Evolutionary conservation across 2,113 vertebrate species (phyloP), one percentile per base, ranked within the genome.

Genomic region (Abramis brama): DNA sequence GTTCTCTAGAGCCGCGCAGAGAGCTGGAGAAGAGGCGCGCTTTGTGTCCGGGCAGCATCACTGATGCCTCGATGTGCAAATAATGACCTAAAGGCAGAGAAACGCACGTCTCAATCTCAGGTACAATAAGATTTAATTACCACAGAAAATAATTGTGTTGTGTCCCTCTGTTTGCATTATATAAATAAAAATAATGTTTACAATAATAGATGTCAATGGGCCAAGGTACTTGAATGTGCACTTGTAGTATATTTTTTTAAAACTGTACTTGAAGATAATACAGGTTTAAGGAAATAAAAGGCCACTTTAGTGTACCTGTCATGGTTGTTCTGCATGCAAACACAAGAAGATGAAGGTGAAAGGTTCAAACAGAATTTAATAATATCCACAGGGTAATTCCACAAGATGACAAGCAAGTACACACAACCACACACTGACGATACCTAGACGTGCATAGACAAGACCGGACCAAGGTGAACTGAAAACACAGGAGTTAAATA

Each of bases 31-130:
- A 84, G 78, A 99, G 94, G 2, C 91, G 95, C 0, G 94, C 94
- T 33, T 92, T 96, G 76, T 98, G 96, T 83, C 97, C 96, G 0
- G 95, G 93, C 27, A 97, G 93, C 96, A 98, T 95, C 23, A 96
- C 84, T 0, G 98, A 98, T 7, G 98, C 98, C 90, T 99, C 97
- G 47, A 98, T 95, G 90, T 98, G 94, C 95, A 98, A 95, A 91
- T 98, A 99, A 88, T 97, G 93, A n/a, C 98, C 98, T 99, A 27
- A 19, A 60, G 25, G 13, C 11, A 94, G 39, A 78, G 80, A 71
- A 85, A 79, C 88, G 39, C 3, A 1, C 10, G 39, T 43, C 43
- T 43, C 43, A 43, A 7, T 57, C 2, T 2, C 55, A 57, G 19
- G 5, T 8, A 21, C 55, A 57, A 23, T 23, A 57, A 23, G 2